Evolutionary conservation across 1,140 invertebrate genomes (phyloP).

Genomic region (Drosophila virilis): DNA sequence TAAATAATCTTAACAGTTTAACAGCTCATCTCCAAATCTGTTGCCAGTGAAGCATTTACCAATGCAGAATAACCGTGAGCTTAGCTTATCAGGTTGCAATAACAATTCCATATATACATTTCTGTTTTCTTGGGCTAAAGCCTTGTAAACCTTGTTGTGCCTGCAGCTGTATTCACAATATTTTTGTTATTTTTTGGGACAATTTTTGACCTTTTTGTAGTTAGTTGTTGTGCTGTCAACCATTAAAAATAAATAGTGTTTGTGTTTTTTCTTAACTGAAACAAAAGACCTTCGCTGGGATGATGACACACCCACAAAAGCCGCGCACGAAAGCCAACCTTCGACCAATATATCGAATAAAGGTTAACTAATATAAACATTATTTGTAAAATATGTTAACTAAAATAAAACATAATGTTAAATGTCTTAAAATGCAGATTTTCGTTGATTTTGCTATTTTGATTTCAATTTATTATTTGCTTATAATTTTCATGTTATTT

Average conservation of each 20-base stretch:
- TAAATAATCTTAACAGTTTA: no score
- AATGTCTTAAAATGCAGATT: conserved; percentile 28
- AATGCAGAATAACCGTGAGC: no score
- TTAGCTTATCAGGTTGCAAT: not conserved
- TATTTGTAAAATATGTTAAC: conserved; percentile 36
- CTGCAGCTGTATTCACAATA: conserved; percentile 9
- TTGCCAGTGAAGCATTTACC: no score
- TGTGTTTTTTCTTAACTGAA: not conserved
- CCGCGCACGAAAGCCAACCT: conserved; percentile 54
- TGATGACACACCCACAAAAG: conserved; percentile 34
- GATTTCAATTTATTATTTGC: conserved; percentile 60
- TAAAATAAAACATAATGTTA: conserved; percentile 26
- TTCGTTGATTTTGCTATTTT: conserved; percentile 9
- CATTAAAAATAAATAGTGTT: conserved; percentile 8
- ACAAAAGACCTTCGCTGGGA: conserved; percentile 24
- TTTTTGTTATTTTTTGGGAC: conserved; percentile 12
- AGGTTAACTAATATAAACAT: conserved; percentile 46
- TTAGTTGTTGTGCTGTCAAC: conserved; percentile 17
- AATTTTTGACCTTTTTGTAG: conserved; percentile 33
- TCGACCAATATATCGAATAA: conserved; percentile 44
- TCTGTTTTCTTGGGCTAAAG: conserved; percentile 16
- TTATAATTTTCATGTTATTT: conserved; percentile 53
- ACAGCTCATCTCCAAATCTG: no score
- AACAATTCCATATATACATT: not conserved
- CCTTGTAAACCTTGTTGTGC: conserved; percentile 11